Evolutionary conservation across 2,888 invertebrate genomes (phyloP).

Genomic region (Syritta pipiens): DNA sequence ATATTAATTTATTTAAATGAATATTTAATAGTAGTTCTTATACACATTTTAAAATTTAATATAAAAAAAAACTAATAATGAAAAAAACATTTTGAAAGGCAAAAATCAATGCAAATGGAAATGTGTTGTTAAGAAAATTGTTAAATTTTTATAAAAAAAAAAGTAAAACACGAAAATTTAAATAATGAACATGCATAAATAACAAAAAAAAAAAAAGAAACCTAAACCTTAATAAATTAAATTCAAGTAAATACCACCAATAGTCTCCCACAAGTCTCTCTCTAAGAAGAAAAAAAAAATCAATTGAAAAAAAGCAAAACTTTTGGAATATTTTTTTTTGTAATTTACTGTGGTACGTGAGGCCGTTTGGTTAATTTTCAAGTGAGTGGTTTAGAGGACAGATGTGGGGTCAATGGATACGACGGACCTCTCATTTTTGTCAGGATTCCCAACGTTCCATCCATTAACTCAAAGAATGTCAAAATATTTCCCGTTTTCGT

Average conservation of each 20-base stretch:
- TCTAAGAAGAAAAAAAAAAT: constrained; percentile 22
- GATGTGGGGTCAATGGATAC: too few relatives aligned
- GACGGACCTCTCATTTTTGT: too few relatives aligned
- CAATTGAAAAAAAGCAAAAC: too few relatives aligned
- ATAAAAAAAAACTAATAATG: constrained; percentile 12
- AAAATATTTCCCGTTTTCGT: too few relatives aligned
- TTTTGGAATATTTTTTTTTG: too few relatives aligned
- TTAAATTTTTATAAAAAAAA: constrained; percentile 55
- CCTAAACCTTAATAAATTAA: constrained; percentile 59
- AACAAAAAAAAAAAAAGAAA: constrained; percentile 6
- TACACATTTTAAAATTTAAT: constrained; percentile 48
- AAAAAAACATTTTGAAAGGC: constrained; percentile 12
- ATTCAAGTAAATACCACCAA: constrained; percentile 68
- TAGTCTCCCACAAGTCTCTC: constrained; percentile 62
- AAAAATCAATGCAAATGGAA: constrained; percentile 27
- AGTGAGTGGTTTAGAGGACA: too few relatives aligned
- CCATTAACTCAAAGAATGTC: too few relatives aligned
- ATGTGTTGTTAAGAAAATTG: constrained; percentile 53
- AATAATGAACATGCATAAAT: background rate
- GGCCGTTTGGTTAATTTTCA: too few relatives aligned
- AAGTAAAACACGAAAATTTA: background rate
- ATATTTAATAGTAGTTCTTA: constrained; percentile 44
- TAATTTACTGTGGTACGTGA: too few relatives aligned
- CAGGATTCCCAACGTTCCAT: too few relatives aligned
- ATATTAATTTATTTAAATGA: constrained; percentile 20